Evolutionary conservation across 2,113 vertebrate species (phyloP).

Genomic region (Toxotes jaculatrix): DNA sequence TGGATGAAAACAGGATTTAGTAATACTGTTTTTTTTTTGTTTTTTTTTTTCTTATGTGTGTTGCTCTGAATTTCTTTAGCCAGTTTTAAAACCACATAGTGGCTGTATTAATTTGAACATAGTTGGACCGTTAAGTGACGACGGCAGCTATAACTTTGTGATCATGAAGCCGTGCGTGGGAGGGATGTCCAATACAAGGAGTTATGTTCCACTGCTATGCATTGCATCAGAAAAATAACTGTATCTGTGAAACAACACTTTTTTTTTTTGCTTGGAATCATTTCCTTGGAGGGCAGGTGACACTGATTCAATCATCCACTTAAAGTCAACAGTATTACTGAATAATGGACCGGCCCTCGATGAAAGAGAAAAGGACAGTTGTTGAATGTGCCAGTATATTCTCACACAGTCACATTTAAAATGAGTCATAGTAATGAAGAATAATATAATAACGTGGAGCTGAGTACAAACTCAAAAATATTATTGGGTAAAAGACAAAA

Average conservation of each 20-base stretch:
- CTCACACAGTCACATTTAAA: neutral
- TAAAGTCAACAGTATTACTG: too few relatives aligned
- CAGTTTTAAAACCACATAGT: neutral
- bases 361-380: neutral
- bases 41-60: too few relatives aligned
- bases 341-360: too few relatives aligned
- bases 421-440: neutral
- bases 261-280: too few relatives aligned
- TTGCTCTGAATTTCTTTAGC: neutral
- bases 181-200: neutral
- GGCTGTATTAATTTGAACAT: neutral
- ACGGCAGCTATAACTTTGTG: neutral
- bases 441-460: too few relatives aligned
- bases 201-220: neutral
- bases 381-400: neutral
- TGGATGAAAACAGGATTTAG: neutral
- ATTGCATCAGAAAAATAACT: neutral
- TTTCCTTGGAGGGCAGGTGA: too few relatives aligned
- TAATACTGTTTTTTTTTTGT: too few relatives aligned
- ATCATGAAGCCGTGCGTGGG: neutral
- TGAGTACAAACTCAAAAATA: neutral
- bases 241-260: too few relatives aligned
- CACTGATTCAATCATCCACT: too few relatives aligned
- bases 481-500: neutral
- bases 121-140: neutral